A percentile compares a stretch with the other conserved stretches of the same genome.
Conservation (phyloP, 2,797 vertebrate species). For the Mallotus villosus region DNA sequence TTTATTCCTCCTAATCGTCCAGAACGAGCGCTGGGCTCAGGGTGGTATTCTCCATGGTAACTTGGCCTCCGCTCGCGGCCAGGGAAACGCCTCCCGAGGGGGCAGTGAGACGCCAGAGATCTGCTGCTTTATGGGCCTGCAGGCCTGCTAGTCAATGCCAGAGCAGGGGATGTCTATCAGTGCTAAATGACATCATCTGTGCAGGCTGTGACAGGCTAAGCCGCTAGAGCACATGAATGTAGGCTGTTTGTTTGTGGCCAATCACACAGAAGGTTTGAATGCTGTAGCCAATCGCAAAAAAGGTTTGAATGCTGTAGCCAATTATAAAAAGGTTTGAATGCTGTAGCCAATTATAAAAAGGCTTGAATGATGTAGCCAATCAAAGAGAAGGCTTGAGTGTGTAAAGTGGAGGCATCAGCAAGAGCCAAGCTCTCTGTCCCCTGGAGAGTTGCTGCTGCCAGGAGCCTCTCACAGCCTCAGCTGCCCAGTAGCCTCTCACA, state of each 20-base stretch:
- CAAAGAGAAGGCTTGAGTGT: too few relatives aligned
- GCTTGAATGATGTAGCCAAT: conserved; percentile 49
- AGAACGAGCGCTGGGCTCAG: conserved; percentile 48
- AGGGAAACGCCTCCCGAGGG: conserved; percentile 53
- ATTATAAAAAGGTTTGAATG: conserved; percentile 55
- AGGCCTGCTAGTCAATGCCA: conserved; percentile 48
- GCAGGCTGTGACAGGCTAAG: conserved; percentile 59
- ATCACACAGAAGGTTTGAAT: conserved; percentile 56
- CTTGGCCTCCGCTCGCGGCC: conserved; percentile 46
- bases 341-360: conserved; percentile 23
- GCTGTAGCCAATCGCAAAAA: conserved; percentile 33
- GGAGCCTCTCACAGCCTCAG: too few relatives aligned
- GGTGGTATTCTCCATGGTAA: conserved; percentile 56
- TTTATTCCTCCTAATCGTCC: conserved; percentile 55
- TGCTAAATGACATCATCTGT: conserved; percentile 69
- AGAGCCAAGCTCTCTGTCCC: conserved; percentile 20
- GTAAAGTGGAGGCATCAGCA: conserved; percentile 46
- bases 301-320: conserved; percentile 48
- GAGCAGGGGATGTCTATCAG: conserved; percentile 60
- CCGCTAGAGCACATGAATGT: conserved; percentile 60
- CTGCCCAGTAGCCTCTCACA: too few relatives aligned
- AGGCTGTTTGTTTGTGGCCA: conserved; percentile 58
- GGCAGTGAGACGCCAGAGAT: conserved; percentile 49
- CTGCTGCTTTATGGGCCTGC: conserved; percentile 40
- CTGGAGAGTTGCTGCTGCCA: conserved; percentile 16